Base-by-base conservation (phyloP, 2,113 vertebrate genomes). In the Hippocampus abdominalis region DNA sequence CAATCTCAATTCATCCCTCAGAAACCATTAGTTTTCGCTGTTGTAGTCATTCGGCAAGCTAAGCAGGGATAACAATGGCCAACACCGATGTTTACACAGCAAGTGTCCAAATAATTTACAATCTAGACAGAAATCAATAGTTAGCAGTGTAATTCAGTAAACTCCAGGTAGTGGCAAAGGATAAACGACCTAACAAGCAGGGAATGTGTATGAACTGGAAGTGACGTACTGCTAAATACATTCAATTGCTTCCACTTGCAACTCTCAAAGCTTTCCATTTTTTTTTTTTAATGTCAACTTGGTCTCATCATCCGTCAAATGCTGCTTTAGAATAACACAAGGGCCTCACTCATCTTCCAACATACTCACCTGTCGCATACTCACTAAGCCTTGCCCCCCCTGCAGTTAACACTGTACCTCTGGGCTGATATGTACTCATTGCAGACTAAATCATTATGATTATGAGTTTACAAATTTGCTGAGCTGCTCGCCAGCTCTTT, bases 391-490 rank as follows among this genome's bases (percentile, higher is more conserved):
- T 72, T 70, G 67, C 75, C 80, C 84, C 80, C 84, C 74, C 81
- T 76, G 70, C 73, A 78, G 77, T 83, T 87, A 74, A 75, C 75
- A 69, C 68, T 72, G 79, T 79, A 86, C 85, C 87, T 84, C 83
- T 69, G 73, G 73, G 81, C 82, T 80, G 72, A 73, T 70, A 67
- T 76, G 79, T 51, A 81, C 83, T 92, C 87, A 87, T 92, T 90
- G 88, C 84, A 81, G 82, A 88, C 85, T 87, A 82, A 90, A 86
- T 87, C 83, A 88, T 91, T 80, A 84, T 88, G 84, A 89, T 90
- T 89, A 89, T 88, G 86, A 87, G 88, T 89, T 89, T 85, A 87
- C 86, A 86, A 90, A 85, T 89, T 79, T 88, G 90, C 90, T 90
- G 90, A 88, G 82, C 84, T 71, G 71, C 84, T 82, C 78, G 74